phyloP scores from a whole-genome alignment of 2,797 vertebrate genomes.

The Presbytis comata region DNA sequence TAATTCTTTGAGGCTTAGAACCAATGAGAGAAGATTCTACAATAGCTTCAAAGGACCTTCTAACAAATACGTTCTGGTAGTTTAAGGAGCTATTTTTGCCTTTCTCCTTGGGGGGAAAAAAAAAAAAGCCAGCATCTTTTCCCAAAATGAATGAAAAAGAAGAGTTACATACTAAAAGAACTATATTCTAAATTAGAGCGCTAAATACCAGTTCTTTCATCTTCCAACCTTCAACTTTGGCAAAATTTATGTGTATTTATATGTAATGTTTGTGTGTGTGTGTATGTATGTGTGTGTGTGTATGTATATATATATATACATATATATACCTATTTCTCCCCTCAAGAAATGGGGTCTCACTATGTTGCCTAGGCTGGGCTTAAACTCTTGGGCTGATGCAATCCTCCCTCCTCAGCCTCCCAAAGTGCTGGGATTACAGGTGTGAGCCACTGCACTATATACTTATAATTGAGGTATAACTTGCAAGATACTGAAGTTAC shows the following conservation, averaged over 20 bases:
- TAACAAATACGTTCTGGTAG: not conserved
- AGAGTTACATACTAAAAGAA: not conserved
- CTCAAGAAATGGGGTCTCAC: not conserved
- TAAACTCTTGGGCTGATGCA: not conserved
- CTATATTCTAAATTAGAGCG: not conserved
- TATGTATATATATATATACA: accelerated
- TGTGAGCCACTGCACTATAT: not conserved
- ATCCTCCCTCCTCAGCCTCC: not conserved
- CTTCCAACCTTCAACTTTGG: not conserved
- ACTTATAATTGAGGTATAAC: not conserved
- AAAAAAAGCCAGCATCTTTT: not conserved
- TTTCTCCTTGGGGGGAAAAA: not conserved
- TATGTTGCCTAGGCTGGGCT: not conserved
- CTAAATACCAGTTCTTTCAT: not conserved
- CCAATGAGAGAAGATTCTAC: conserved; percentile 1
- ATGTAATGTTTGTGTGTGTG: no score
- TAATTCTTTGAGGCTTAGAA: not conserved
- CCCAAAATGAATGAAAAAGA: not conserved
- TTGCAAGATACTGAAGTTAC: not conserved
- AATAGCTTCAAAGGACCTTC: not conserved
- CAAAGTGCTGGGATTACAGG: not conserved
- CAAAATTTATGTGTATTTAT: not conserved
- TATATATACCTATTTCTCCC: not conserved
- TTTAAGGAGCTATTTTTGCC: not conserved
- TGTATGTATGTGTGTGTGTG: no score